Evolutionary conservation across 2,113 vertebrate genomes (phyloP), one percentile per base, ranked within the genome.

Genomic region (Seriola rivoliana): DNA sequence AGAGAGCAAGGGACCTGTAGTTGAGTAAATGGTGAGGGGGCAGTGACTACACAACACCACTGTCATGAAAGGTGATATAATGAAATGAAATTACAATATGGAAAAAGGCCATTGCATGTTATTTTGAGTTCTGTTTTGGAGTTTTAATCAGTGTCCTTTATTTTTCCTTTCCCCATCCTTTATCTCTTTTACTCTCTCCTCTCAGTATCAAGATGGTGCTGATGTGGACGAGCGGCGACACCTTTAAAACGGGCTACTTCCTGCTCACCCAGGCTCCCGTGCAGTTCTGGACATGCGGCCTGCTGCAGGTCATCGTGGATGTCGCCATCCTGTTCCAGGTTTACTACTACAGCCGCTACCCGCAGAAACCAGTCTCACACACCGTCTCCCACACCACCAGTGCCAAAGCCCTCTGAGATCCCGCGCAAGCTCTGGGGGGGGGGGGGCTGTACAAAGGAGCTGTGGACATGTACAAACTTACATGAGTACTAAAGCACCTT

Each of bases 201-300:
- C 77, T 0, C 60, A 99, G 98, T 77, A 97, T 99, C 87, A 99
- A 98, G 95, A 99, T 99, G 98, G 98, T 99, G 85, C 93, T 97
- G 92, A 99, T 99, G 98, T 99, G 98, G 98, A 97, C 97, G 0
- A 99, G 97, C 0, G 98, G 98, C 0, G 98, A 99, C 94, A 97
- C 97, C 4, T 99, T 99, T 89, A 99, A 99, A 96, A 99, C 97
- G 0, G 95, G 93, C 70, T 99, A 99, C 94, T 99, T 99, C 95
- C 94, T 99, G 78, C 74, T 99, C 76, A 99, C 98, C 5, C 95
- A 97, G 19, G 97, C 97, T 1, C 98, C 98, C 0, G 94, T 97
- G 89, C 98, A 99, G 96, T 99, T 99, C 94, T 99, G 97, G 44
- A 96, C 96, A 23, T 99, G 98, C 0, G 97, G 98, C 13, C 95